Base-by-base conservation (phyloP, 2,113 vertebrate species). In the Gila orcuttii region DNA sequence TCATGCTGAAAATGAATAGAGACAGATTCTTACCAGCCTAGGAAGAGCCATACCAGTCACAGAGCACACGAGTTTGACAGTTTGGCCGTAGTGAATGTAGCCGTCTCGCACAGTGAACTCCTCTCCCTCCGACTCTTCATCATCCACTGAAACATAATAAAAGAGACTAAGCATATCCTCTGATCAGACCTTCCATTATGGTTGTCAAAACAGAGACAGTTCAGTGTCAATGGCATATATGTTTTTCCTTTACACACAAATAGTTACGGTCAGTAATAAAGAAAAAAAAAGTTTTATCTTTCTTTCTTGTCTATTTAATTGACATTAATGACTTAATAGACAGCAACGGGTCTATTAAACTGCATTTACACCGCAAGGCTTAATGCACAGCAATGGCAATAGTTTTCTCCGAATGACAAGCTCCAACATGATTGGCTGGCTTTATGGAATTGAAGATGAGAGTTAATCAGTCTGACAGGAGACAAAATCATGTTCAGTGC, bases 21-120 rank as follows among this genome's bases (percentile, higher is more conserved):
- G 79, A 17, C 8, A 8, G n/a, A 55, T 55, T 87, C 90, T 86
- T 97, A 99, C 98, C 97, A 99, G 93, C 96, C 98, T 95, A 12
- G 98, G 98, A 91, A 99, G 96, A 75, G 98, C 98, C 98, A 99
- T 99, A 94, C 98, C 98, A 31, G 98, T 99, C 87, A 99, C 98
- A 0, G 98, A 99, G 92, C 98, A 99, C 6, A 99, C 98, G 66
- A 99, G 97, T 91, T 99, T 99, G 89, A 99, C 98, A 0, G 98
- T 99, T 92, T 99, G 98, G 82, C 98, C 98, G 31, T 99, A 99
- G 92, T 99, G 98, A 93, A 99, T 98, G 93, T 99, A 99, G 90
- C 98, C 98, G 21, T 99, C 98, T 87, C 98, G 96, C 88, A 99
- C 98, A 82, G 98, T 99, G 94, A 99, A 99, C 93, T 99, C 98